Conservation (phyloP, 2,888 invertebrate genomes). For the Hyppa rectilinea region DNA sequence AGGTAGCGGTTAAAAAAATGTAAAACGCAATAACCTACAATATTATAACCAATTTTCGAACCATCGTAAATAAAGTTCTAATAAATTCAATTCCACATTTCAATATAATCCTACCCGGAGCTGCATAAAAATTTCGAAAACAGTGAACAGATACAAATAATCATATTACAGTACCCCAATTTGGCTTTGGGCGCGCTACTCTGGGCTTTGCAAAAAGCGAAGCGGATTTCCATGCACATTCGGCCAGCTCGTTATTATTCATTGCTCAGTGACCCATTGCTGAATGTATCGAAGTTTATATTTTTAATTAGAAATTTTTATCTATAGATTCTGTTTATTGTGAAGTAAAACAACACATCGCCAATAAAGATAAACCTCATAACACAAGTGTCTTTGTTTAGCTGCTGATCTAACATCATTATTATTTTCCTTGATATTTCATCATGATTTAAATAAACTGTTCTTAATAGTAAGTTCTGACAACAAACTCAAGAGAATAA, state of each 20-base stretch:
- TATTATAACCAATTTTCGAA: not conserved
- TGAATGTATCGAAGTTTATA: not conserved
- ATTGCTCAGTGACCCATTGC: not conserved
- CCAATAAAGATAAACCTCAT: not conserved
- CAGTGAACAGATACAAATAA: not conserved
- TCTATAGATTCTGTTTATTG: constrained; percentile 1
- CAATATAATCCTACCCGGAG: not conserved
- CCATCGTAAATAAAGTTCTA: not conserved
- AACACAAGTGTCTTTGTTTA: not conserved
- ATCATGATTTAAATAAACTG: constrained; percentile 7
- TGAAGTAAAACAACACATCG: constrained; percentile 11
- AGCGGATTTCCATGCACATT: constrained; percentile 19
- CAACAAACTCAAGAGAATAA: not conserved
- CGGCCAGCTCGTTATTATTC: constrained; percentile 29
- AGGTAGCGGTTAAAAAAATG: not conserved
- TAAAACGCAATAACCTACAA: not conserved
- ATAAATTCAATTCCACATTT: not conserved
- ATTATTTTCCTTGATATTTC: constrained; percentile 21
- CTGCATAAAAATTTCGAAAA: not conserved
- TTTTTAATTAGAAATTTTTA: not conserved
- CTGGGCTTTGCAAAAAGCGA: constrained; percentile 16
- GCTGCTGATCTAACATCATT: not conserved
- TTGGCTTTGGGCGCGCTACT: not conserved
- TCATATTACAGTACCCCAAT: constrained; percentile 13
- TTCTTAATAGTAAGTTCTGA: not conserved